A percentile compares a stretch with the other conserved stretches of the same genome.
Conservation (phyloP, 2,888 invertebrate genomes). For the Dorcus hopei region DNA sequence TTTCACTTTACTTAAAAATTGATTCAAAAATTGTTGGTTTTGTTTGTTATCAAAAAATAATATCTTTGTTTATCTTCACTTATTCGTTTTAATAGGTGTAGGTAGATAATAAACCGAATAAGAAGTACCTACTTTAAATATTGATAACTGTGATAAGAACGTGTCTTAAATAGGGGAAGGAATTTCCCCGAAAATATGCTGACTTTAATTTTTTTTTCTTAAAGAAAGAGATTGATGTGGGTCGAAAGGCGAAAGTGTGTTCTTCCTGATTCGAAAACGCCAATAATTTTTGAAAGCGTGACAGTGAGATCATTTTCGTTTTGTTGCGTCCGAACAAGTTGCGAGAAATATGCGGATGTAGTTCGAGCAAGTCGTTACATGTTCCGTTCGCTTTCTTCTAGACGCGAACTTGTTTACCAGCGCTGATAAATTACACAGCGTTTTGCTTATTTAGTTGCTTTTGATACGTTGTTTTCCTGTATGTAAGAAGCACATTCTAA, state of each 20-base stretch:
- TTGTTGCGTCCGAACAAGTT: neutral
- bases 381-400: no score
- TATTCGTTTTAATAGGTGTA: neutral
- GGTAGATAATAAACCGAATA: no score
- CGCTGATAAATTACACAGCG: no score
- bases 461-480: no score
- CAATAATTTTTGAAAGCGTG: neutral
- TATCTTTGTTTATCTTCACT: no score
- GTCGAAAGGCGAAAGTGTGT: neutral
- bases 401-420: no score
- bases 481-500: no score
- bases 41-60: no score
- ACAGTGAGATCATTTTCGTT: neutral
- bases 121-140: neutral
- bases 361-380: no score
- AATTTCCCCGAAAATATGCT: constrained; percentile 1
- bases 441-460: no score
- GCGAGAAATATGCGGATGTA: neutral
- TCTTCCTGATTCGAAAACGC: neutral
- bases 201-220: constrained; percentile 6
- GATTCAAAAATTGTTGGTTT: no score
- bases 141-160: neutral
- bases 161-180: neutral
- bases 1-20: neutral
- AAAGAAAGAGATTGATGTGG: neutral